Conservation (phyloP, 2,888 invertebrate species). For the Atethmia centrago region DNA sequence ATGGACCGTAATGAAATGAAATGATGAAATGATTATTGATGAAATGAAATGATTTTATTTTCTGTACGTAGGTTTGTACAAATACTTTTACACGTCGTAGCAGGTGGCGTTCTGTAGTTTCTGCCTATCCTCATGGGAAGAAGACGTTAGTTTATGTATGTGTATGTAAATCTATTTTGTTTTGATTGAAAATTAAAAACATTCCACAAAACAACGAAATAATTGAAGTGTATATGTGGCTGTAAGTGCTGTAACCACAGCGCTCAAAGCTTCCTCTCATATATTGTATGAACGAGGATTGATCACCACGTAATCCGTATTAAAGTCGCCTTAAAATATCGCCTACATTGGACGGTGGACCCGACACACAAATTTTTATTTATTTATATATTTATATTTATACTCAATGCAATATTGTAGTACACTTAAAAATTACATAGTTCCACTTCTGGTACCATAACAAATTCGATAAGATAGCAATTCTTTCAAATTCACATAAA, state of each 20-base stretch:
- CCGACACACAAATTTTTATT: neutral
- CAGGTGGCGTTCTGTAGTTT: neutral
- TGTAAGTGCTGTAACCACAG: neutral
- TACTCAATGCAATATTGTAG: no score
- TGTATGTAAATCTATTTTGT: neutral
- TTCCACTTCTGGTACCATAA: no score
- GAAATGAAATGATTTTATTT: no score
- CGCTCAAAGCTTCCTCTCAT: neutral
- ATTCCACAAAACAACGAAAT: neutral
- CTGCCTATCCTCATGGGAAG: neutral
- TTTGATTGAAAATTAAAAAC: neutral
- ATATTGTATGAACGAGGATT: neutral
- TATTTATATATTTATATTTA: neutral
- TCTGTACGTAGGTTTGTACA: no score
- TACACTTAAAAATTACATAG: no score
- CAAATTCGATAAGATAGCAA: no score
- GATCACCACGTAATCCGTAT: neutral
- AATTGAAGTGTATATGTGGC: no score
- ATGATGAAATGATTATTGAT: no score
- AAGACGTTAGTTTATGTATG: neutral
- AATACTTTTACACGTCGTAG: no score
- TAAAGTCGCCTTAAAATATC: neutral
- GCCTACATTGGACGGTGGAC: neutral
- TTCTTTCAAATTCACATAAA: no score
- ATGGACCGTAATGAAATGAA: no score